A percentile compares a stretch with the other conserved stretches of the same genome.
Conservation (phyloP, 2,888 invertebrate genomes). For the Philaethria dido region DNA sequence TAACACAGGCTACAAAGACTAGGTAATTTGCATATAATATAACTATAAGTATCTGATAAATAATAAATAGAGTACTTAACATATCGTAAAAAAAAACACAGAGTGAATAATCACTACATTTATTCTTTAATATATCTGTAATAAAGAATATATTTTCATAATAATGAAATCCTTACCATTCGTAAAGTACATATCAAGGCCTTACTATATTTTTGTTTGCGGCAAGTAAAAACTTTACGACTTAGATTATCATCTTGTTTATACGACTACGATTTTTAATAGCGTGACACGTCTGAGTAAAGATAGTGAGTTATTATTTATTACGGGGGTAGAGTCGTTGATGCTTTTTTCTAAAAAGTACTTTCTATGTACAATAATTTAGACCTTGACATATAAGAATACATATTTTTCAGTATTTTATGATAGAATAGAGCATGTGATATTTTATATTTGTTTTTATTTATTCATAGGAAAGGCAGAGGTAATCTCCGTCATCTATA, state of each 20-base stretch:
- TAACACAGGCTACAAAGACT: too few species aligned
- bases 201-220: slow-evolving; percentile 1
- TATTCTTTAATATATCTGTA: background rate
- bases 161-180: background rate
- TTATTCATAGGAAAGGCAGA: too few species aligned
- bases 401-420: too few species aligned
- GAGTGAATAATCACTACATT: background rate
- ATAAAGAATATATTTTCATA: background rate
- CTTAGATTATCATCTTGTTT: slow-evolving; percentile 26
- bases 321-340: background rate
- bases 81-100: too few species aligned
- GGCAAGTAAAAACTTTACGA: slow-evolving; percentile 11
- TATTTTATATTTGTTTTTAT: too few species aligned
- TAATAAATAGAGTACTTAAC: too few species aligned
- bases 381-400: too few species aligned
- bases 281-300: slow-evolving; percentile 28
- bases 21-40: too few species aligned
- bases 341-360: slow-evolving; percentile 1
- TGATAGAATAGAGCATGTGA: too few species aligned
- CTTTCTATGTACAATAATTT: too few species aligned
- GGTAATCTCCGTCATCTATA: too few species aligned
- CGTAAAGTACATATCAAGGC: background rate
- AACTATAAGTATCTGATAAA: too few species aligned
- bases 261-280: slow-evolving; percentile 24
- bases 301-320: slow-evolving; percentile 28